Evolutionary conservation across 2,113 vertebrate genomes (phyloP).

Genomic region (Sylvia atricapilla): DNA sequence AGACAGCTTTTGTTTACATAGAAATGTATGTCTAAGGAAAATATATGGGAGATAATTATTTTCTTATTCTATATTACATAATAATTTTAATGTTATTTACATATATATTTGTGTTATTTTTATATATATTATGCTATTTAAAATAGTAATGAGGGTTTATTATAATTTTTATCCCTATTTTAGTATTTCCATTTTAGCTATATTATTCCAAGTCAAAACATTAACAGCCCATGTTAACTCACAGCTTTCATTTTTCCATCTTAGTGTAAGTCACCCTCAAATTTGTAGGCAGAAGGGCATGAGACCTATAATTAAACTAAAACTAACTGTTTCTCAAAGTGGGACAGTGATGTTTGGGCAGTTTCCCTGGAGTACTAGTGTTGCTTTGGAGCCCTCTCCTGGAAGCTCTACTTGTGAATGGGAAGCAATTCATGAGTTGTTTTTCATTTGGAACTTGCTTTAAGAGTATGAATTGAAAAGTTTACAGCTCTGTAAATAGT

Average conservation of each 20-base stretch:
- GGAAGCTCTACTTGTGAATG: conserved; percentile 9
- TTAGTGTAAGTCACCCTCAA: neutral
- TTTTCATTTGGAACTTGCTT: neutral
- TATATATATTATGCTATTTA: neutral
- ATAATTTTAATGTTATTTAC: neutral
- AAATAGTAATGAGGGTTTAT: neutral
- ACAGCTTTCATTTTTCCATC: neutral
- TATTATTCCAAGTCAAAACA: neutral
- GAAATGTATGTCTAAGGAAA: neutral
- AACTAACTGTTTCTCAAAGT: neutral
- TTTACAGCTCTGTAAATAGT: neutral
- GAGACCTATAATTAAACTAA: neutral
- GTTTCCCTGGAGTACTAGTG: neutral
- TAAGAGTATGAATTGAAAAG: neutral
- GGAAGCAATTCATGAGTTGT: neutral
- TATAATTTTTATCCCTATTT: neutral
- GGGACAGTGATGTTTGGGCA: neutral
- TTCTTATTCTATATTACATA: neutral
- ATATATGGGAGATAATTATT: neutral
- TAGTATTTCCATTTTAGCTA: neutral
- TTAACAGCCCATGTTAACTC: neutral
- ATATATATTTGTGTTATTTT: neutral
- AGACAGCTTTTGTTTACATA: neutral
- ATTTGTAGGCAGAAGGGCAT: neutral
- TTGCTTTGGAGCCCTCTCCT: conserved; percentile 59